Evolutionary conservation across 2,888 invertebrate species (phyloP), one percentile per base, ranked within the genome.

Genomic region (Aleiodes leptofemur): DNA sequence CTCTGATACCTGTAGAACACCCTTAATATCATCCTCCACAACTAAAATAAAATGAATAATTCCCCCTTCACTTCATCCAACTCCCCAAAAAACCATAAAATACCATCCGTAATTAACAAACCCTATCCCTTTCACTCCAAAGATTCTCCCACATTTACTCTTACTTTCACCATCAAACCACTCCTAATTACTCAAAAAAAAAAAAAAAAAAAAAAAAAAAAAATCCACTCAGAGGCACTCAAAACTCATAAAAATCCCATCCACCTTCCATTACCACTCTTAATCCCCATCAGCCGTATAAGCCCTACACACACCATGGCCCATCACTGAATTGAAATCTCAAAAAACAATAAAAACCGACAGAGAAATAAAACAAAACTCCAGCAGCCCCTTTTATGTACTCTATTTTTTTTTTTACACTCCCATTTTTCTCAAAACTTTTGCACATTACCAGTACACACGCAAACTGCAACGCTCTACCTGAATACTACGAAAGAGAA

Each of bases 401-500:
- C 59, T 11, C 34, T 6, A 5, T 66, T n/a, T 13, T 14, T 56
- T 31, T 56, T 14, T 38, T 8, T 13, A 13, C 34, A 11, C 38
- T 34, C 48, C 16, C n/a, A 23, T 69, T 69, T 70, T 55, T 29
- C 23, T 13, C n/a, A n/a, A 29, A 34, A 68, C 50, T 34, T 16
- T 38, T 23, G 6, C 31, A 34, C 16, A 14, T 23, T 56, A 64
- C 59, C 48, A n/a, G 43, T 48, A 53, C 51, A 74, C 59, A 66
- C 57, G 71, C 55, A 71, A 48, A 3, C 71, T 53, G 50, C 64
- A 64, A 48, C 34, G 29, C 38, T 50, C 23, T 23, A 31, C 13
- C 66, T 64, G 59, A 64, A 74, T 59, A 59, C 23, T 14, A 14
- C 38, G 55, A 51, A 53, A 34, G 74, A 56, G 51, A 23, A 75